Evolutionary conservation across 2,888 invertebrate species (phyloP).

Genomic region (Stenotaenia linearis): DNA sequence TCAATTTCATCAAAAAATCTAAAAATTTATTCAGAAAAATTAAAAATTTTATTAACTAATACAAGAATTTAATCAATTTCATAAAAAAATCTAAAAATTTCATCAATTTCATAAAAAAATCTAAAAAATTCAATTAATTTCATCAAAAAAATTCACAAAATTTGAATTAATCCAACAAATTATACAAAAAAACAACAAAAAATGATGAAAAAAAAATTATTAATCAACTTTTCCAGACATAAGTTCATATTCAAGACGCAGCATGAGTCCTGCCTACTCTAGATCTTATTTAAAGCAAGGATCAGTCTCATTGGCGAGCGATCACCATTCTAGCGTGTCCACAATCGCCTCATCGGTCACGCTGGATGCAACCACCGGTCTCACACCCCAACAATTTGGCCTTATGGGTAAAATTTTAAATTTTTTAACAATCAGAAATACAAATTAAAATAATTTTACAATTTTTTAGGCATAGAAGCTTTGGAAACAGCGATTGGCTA

Average conservation of each 20-base stretch:
- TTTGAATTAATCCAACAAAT: no score
- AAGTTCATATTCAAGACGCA: neutral
- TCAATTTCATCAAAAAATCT: no score
- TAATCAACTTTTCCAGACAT: neutral
- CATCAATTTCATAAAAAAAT: no score
- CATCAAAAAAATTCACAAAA: no score
- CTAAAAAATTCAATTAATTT: no score
- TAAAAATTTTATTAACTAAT: no score
- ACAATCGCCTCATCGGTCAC: constrained; percentile 44
- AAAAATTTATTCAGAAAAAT: no score
- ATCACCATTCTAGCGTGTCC: constrained; percentile 40
- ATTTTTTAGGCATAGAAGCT: constrained; percentile 74
- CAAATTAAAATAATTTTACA: constrained; percentile 7
- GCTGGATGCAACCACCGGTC: constrained; percentile 53
- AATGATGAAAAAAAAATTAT: no score
- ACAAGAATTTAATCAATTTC: no score
- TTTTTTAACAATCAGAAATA: no score
- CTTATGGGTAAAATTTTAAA: constrained; percentile 86
- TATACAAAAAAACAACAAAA: no score
- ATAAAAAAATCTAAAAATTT: no score
- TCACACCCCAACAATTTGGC: constrained; percentile 81
- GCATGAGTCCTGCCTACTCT: constrained; percentile 30
- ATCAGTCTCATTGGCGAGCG: constrained; percentile 40
- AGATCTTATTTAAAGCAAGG: constrained; percentile 27
- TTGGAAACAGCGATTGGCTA: constrained; percentile 83